These are phyloP conservation scores for Caenorhabditis sp. DNA, from an alignment of 2,888 invertebrate species.

Conservation along the genomic window DNA sequence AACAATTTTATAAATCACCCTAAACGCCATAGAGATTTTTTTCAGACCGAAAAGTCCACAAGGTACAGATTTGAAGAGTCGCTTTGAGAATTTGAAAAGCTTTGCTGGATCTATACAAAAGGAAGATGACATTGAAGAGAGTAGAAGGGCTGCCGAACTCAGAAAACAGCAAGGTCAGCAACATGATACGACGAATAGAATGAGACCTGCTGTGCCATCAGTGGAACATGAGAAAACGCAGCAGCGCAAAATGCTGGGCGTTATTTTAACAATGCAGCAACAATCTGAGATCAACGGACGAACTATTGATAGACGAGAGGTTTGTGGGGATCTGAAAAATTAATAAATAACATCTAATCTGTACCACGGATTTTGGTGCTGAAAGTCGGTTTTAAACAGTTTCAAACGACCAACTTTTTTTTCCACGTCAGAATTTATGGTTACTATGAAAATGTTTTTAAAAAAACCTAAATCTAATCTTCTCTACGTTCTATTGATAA, in stretches of 20 bases:
- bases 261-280: constrained; percentile 4
- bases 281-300: neutral
- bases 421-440: too few relatives aligned
- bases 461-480: too few relatives aligned
- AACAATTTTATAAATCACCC: too few relatives aligned
- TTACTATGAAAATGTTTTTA: too few relatives aligned
- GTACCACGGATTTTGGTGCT: too few relatives aligned
- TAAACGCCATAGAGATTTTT: neutral
- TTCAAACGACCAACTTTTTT: too few relatives aligned
- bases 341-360: too few relatives aligned
- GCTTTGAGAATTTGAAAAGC: neutral
- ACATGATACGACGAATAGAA: neutral
- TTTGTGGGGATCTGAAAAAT: neutral
- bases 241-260: constrained; percentile 4
- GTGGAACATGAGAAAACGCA: constrained; percentile 3
- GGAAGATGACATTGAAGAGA: neutral
- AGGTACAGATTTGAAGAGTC: neutral
- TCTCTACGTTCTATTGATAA: too few relatives aligned
- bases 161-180: neutral
- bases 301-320: neutral
- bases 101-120: neutral
- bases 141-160: neutral
- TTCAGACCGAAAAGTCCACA: neutral
- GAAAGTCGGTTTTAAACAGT: too few relatives aligned
- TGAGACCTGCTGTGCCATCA: neutral